A percentile compares a stretch with the other conserved stretches of the same genome.
These are phyloP conservation scores for Sarotherodon lohbergeri DNA, from an alignment of 2,113 vertebrate genomes.

Conservation along the genomic window DNA sequence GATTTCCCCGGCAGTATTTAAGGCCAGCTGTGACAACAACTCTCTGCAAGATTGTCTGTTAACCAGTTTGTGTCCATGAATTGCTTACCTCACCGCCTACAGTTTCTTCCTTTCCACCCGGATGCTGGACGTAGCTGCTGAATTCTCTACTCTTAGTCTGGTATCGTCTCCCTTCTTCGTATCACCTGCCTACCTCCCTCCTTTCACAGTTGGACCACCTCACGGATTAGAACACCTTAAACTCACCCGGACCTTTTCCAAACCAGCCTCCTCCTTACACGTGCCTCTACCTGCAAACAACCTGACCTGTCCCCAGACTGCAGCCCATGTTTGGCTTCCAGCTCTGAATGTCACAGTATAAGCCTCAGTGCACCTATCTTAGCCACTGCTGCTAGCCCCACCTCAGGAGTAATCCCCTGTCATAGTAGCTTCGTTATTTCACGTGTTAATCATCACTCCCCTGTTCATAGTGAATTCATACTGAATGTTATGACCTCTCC, in stretches of 20 bases:
- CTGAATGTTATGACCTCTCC: background rate
- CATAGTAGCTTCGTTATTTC: background rate
- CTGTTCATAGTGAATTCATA: background rate
- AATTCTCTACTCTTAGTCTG: background rate
- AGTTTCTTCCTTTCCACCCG: background rate
- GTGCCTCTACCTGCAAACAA: too few species aligned
- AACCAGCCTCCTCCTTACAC: too few species aligned
- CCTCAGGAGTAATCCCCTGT: background rate
- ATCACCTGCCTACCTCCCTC: background rate
- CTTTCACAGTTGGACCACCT: too few species aligned
- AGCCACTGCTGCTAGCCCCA: too few species aligned
- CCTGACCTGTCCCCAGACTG: too few species aligned
- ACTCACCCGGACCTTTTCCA: too few species aligned
- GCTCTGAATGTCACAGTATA: too few species aligned
- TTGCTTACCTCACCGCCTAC: background rate
- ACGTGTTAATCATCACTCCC: rapidly evolving
- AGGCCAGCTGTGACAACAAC: background rate
- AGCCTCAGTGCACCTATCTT: too few species aligned
- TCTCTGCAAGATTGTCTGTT: background rate
- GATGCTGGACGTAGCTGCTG: background rate
- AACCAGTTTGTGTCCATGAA: background rate
- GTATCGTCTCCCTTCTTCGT: rapidly evolving
- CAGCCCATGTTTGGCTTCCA: too few species aligned
- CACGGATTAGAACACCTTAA: too few species aligned
- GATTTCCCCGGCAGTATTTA: background rate